These are phyloP conservation scores for Hydraecia micacea DNA, from an alignment of 2,888 invertebrate species.

Conservation along the genomic window DNA sequence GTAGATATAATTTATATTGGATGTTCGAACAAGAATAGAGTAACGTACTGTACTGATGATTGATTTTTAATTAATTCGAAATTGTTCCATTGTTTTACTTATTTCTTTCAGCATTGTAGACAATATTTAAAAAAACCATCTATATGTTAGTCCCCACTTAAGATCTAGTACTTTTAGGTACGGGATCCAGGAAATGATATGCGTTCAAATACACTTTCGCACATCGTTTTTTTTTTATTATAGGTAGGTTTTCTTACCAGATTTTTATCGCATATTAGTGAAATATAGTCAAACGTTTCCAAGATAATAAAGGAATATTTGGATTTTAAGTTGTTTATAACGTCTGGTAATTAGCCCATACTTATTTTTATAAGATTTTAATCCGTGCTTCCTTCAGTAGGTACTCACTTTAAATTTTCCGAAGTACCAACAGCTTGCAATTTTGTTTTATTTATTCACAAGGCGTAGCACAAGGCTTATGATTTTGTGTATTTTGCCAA, in stretches of 20 bases:
- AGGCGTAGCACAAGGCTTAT: background rate
- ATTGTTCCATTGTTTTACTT: background rate
- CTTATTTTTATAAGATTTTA: background rate
- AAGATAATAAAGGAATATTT: background rate
- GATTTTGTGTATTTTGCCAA: slow-evolving; percentile 1
- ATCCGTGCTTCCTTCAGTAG: background rate
- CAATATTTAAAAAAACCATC: background rate
- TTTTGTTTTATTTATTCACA: background rate
- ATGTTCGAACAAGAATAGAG: background rate
- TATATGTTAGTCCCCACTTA: background rate
- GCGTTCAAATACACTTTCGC: no score
- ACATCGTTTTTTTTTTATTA: background rate
- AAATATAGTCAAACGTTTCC: background rate
- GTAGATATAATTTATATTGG: background rate
- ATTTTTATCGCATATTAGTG: background rate
- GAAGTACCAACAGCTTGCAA: no score
- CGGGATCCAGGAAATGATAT: background rate
- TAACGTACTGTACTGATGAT: background rate
- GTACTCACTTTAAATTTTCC: background rate
- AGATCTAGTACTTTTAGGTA: background rate
- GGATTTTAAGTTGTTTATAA: background rate
- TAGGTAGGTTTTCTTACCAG: no score
- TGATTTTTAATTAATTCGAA: background rate
- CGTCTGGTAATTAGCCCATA: no score
- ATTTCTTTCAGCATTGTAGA: background rate